These are phyloP conservation scores for Sinelater perroti DNA, from an alignment of 2,888 invertebrate species.

Conservation along the genomic window DNA sequence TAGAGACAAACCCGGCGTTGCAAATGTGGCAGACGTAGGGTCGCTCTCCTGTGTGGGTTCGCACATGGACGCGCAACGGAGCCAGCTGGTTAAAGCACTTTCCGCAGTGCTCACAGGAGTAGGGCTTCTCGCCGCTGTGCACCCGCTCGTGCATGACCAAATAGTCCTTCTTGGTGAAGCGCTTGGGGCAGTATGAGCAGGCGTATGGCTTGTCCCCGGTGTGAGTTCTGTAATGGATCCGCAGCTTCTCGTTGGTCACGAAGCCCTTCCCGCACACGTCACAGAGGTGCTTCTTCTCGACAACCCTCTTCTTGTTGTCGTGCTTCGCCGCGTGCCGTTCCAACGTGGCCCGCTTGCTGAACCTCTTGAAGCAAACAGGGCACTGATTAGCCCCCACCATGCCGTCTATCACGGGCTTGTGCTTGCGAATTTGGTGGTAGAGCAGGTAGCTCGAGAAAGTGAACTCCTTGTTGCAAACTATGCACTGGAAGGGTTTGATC, in stretches of 20 bases:
- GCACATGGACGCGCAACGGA: constrained; percentile 62
- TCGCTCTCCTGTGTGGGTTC: constrained; percentile 50
- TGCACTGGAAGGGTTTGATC: constrained; percentile 63
- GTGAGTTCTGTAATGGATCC: constrained; percentile 49
- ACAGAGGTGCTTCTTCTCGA: constrained; percentile 46
- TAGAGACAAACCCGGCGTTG: constrained; percentile 10
- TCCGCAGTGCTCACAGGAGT: constrained; percentile 58
- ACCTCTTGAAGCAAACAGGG: constrained; percentile 50
- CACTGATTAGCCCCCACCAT: constrained; percentile 59
- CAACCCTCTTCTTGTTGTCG: constrained; percentile 37
- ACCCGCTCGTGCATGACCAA: constrained; percentile 55
- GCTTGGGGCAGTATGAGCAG: constrained; percentile 52
- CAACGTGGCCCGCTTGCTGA: constrained; percentile 52
- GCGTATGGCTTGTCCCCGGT: constrained; percentile 52
- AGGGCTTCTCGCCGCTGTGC: constrained; percentile 59
- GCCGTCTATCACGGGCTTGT: constrained; percentile 57
- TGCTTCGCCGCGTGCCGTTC: constrained; percentile 58
- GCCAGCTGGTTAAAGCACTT: constrained; percentile 66
- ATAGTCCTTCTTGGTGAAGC: constrained; percentile 51
- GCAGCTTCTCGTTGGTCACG: constrained; percentile 49
- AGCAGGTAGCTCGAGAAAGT: constrained; percentile 59
- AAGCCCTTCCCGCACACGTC: constrained; percentile 53
- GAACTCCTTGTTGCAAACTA: constrained; percentile 64
- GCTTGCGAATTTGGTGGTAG: constrained; percentile 52
- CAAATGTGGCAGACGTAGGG: constrained; percentile 22